A percentile compares a stretch with the other conserved stretches of the same genome.
These are phyloP conservation scores for Protonemura montana DNA, from an alignment of 2,888 invertebrate genomes.

Conservation along the genomic window DNA sequence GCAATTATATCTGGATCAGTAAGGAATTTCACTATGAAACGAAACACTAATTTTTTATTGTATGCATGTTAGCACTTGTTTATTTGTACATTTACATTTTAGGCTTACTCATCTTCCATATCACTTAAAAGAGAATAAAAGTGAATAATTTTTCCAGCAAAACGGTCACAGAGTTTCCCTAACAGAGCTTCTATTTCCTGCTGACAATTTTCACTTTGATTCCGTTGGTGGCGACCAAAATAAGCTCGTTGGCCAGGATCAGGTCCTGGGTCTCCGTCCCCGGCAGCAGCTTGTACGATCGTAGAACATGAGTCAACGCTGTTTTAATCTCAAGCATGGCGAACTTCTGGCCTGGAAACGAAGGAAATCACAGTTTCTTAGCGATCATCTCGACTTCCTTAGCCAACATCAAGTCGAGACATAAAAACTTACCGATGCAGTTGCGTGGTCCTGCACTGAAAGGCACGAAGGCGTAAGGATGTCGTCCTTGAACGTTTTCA, in stretches of 20 bases:
- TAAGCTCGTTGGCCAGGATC: slow-evolving; percentile 55
- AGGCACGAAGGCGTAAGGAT: neutral
- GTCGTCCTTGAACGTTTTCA: neutral
- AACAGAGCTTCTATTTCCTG: neutral
- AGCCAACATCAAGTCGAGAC: neutral
- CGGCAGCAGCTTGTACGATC: slow-evolving; percentile 55
- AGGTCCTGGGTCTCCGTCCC: slow-evolving; percentile 55
- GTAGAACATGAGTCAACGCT: slow-evolving; percentile 55
- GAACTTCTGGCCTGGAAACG: slow-evolving; percentile 50
- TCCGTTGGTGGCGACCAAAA: slow-evolving; percentile 56
- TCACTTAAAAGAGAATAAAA: too few relatives aligned
- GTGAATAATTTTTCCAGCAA: too few relatives aligned
- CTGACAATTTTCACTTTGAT: slow-evolving; percentile 53
- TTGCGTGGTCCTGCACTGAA: slow-evolving; percentile 13
- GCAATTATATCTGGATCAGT: too few relatives aligned
- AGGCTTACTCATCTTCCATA: too few relatives aligned
- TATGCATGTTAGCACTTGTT: too few relatives aligned
- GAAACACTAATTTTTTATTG: too few relatives aligned
- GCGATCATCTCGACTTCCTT: neutral
- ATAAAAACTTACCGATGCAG: slow-evolving; percentile 30
- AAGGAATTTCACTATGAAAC: too few relatives aligned
- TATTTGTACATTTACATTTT: too few relatives aligned
- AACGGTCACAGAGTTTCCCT: too few relatives aligned
- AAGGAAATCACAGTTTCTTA: neutral
- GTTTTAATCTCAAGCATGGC: slow-evolving; percentile 52